Base-by-base conservation (phyloP, 2,113 vertebrate species). In the Myiozetetes cayanensis region DNA sequence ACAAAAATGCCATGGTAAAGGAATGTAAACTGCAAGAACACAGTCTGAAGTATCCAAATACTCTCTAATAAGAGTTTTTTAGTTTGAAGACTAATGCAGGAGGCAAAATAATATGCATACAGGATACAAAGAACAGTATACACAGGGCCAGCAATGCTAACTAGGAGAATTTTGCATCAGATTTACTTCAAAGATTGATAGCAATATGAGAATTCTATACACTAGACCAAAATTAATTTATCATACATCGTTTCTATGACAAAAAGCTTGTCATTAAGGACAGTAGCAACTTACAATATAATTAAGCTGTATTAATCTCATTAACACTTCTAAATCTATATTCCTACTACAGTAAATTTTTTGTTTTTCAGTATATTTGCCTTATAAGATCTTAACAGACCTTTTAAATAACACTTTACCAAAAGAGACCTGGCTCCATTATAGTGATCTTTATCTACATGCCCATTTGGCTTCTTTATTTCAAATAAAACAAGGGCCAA, bases 1-100 rank as follows among this genome's bases (percentile, higher is more conserved):
- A 98, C 98, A 96, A 98, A 63, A 98, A 98, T 98, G 97, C 97
- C 97, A 98, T 97, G 97, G 96, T 95, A 98, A 98, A 98, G 93
- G 96, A 98, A 98, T 97, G 96, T 97, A 97, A 96, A 98, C 97
- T 97, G 97, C 97, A 98, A 98, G 97, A 97, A 98, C 97, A 97
- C 96, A 97, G 95, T 97, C 97, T 97, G 96, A 97, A 97, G 87
- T 97, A 97, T 97, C 94, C 97, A 97, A 97, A 96, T 96, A 98
- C 98, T 98, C 98, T 98, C 94, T 96, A 97, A 97, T 90, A 97
- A 97, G 96, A 97, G 96, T 94, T 96, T 96, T 96, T 97, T 80
- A 96, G 95, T 97, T 78, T 97, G 96, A 98, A 97, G 96, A 97
- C 97, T 96, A 98, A 97, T 90, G 97, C 96, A 97, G 93, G 96